Evolutionary conservation across 2,113 vertebrate genomes (phyloP).

Genomic region (Saimiri boliviensis): DNA sequence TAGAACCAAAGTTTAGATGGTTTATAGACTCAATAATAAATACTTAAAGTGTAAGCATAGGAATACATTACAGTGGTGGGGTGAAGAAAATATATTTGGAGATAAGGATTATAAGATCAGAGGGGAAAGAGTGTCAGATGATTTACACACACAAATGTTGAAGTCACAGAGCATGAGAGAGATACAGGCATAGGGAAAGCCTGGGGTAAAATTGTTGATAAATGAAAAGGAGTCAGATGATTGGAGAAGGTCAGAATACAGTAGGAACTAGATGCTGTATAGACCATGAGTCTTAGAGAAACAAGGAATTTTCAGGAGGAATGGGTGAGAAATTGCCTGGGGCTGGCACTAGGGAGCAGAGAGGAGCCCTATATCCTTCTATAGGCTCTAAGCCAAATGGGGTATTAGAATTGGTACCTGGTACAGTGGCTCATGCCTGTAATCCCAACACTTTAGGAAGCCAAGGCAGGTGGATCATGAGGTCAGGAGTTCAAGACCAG

Average conservation of each 20-base stretch:
- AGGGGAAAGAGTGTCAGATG: background rate
- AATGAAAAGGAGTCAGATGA: background rate
- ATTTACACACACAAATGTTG: background rate
- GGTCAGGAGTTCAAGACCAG: too few relatives aligned
- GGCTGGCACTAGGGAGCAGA: background rate
- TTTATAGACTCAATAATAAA: background rate
- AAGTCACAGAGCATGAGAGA: background rate
- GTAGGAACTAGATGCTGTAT: background rate
- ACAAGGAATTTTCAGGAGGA: background rate
- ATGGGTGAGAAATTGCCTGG: background rate
- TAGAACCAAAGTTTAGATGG: background rate
- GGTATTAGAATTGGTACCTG: background rate
- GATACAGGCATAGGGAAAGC: background rate
- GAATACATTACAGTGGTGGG: background rate
- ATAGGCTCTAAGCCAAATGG: background rate
- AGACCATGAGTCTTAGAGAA: background rate
- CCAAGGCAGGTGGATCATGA: too few relatives aligned
- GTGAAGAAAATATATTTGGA: background rate
- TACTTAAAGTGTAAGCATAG: background rate
- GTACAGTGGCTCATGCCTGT: too few relatives aligned
- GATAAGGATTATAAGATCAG: background rate
- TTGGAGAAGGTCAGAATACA: background rate
- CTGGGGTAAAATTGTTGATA: background rate
- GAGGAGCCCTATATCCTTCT: background rate
- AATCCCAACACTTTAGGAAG: too few relatives aligned